Evolutionary conservation across 2,888 invertebrate genomes (phyloP).

Genomic region (Drosophila ustulata): DNA sequence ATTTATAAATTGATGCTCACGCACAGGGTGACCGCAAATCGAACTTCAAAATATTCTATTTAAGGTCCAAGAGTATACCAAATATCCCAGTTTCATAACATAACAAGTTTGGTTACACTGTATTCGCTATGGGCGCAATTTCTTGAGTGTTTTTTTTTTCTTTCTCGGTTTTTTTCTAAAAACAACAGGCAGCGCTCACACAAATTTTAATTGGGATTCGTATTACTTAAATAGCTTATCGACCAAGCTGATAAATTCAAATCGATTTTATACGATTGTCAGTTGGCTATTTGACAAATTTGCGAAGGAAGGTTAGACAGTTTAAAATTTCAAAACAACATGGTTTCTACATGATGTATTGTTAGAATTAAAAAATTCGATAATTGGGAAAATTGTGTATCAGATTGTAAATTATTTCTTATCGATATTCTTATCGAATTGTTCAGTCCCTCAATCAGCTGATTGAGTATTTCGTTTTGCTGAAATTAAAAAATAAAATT

Average conservation of each 20-base stretch:
- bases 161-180: not conserved
- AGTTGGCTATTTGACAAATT: conserved; percentile 42
- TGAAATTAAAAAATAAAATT: not conserved
- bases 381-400: no score
- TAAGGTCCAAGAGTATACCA: conserved; percentile 2
- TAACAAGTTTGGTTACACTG: not conserved
- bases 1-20: conserved; percentile 58
- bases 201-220: conserved; percentile 51
- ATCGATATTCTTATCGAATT: conserved; percentile 24
- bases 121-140: not conserved
- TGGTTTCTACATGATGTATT: no score
- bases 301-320: conserved; percentile 34
- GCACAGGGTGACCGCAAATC: conserved; percentile 1
- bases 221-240: conserved; percentile 34
- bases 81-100: not conserved
- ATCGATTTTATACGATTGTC: conserved; percentile 46
- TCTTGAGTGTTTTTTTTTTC: not conserved
- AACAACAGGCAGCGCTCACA: not conserved
- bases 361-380: not conserved
- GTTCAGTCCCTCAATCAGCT: conserved; percentile 29
- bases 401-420: no score
- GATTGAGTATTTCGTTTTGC: conserved; percentile 19
- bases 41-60: conserved; percentile 1
- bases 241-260: conserved; percentile 36
- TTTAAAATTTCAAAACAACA: not conserved